A percentile compares a stretch with the other conserved stretches of the same genome.
Conservation (phyloP, 92 coral and sea anemone species). For the Pocillopora meandrina region DNA sequence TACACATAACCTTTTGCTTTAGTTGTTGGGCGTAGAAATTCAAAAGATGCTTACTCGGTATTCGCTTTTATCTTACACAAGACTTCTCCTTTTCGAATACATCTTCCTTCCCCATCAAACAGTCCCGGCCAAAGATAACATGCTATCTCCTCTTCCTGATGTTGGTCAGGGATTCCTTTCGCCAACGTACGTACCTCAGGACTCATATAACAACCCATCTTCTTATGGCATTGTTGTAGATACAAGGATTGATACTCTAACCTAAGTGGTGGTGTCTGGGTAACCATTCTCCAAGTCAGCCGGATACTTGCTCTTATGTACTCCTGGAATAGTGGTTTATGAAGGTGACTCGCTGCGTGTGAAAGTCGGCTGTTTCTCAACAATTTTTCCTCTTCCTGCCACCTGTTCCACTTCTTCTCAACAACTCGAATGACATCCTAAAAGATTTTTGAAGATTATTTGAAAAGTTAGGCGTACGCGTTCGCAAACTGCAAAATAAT, state of each 20-base stretch:
- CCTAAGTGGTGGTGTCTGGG: conserved; percentile 5
- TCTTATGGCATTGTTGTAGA: background rate
- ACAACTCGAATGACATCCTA: background rate
- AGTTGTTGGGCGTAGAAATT: no score
- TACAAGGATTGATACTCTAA: background rate
- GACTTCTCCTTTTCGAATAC: conserved; percentile 8
- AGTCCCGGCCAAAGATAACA: conserved; percentile 18
- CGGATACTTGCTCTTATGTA: background rate
- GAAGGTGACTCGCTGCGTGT: background rate
- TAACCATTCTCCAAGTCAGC: conserved; percentile 22
- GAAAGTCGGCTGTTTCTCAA: no score
- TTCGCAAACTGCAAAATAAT: no score
- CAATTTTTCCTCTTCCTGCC: background rate
- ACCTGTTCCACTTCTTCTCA: background rate
- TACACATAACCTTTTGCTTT: no score
- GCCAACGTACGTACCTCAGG: background rate
- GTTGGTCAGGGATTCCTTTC: background rate
- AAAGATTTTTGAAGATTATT: background rate
- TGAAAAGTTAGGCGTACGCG: no score
- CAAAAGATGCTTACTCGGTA: no score
- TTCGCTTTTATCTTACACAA: background rate
- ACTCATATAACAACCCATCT: background rate
- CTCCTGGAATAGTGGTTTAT: no score
- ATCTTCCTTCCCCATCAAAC: conserved; percentile 5
- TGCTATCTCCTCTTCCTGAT: conserved; percentile 5